Evolutionary conservation across 2,797 vertebrate genomes (phyloP), one percentile per base, ranked within the genome.

Genomic region (Setipinna tenuifilis): DNA sequence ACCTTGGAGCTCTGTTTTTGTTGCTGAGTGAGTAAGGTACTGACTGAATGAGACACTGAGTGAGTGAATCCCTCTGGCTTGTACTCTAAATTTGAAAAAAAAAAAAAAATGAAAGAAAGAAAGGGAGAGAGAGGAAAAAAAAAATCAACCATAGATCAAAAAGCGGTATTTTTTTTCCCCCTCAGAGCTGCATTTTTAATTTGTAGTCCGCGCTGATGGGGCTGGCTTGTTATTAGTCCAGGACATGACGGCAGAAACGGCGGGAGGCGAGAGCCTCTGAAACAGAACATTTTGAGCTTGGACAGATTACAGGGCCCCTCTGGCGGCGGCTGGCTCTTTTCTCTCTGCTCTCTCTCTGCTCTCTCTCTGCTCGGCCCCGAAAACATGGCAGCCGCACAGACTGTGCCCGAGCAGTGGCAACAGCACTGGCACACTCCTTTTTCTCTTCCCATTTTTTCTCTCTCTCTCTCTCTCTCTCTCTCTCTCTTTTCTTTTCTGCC

Each of bases 361-460:
- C n/a, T 48, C 10, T 48, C 46, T 25, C 86, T 81, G 81, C 59
- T 87, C 87, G 86, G 90, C n/a, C 90, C 88, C 89, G 75, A 88
- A 88, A 89, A 89, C 65, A 90, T 91, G 89, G 92, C 90, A 92
- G 86, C 89, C 87, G 10, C 87, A 90, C 83, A 90, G 91, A 90
- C 65, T 88, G 82, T 14, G 75, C 89, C 89, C 83, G n/a, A 65
- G n/a, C 61, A 25, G 23, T n/a, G 11, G 11, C 5, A 0, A 4
- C 65, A 14, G 25, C 10, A 9, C 65, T 48, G 3, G 46, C 46
- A 4, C 46, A 4, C 46, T 48, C 10, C 46, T 48, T 48, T 3
- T 10, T 48, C 46, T 48, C 46, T 48, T 48, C 65, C 11, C 65
- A 19, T 59, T 59, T 48, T 48, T 10, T 48, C n/a, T n/a, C n/a